phyloP scores from a whole-genome alignment of 53 echinoderm and acorn worm genomes.

The Echinarachnius parma region DNA sequence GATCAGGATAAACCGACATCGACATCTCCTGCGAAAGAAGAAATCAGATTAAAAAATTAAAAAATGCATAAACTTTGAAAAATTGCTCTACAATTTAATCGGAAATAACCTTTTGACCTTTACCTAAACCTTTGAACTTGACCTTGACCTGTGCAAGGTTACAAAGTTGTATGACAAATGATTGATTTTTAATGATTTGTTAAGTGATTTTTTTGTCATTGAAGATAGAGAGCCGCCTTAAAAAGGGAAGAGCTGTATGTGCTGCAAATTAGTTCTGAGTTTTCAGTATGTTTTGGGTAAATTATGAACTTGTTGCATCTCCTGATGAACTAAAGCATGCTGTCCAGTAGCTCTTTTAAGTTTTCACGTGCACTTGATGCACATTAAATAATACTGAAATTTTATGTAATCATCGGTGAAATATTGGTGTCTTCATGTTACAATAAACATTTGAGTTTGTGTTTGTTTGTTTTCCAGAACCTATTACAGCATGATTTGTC shows the following conservation, averaged over 20 bases:
- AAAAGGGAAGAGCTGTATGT: background rate
- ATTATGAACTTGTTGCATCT: background rate
- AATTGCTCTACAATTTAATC: background rate
- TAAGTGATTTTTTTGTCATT: background rate
- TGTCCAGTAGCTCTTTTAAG: background rate
- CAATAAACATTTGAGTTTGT: background rate
- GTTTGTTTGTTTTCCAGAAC: background rate
- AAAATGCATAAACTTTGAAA: background rate
- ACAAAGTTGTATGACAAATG: background rate
- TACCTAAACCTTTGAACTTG: background rate
- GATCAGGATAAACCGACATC: background rate
- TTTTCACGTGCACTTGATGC: conserved; percentile 1
- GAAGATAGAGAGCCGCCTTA: background rate
- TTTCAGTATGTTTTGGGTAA: background rate
- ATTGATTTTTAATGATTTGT: conserved; percentile 1
- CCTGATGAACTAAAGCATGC: conserved; percentile 1
- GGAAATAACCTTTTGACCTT: conserved; percentile 1
- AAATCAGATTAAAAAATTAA: background rate
- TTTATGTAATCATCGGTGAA: background rate
- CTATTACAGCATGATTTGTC: no score
- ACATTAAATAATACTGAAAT: background rate
- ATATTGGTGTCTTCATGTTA: background rate
- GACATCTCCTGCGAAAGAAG: background rate
- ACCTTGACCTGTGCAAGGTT: background rate
- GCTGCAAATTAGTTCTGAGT: background rate